phyloP scores from a whole-genome alignment of 2,113 vertebrate species.

The Acinonyx jubatus region DNA sequence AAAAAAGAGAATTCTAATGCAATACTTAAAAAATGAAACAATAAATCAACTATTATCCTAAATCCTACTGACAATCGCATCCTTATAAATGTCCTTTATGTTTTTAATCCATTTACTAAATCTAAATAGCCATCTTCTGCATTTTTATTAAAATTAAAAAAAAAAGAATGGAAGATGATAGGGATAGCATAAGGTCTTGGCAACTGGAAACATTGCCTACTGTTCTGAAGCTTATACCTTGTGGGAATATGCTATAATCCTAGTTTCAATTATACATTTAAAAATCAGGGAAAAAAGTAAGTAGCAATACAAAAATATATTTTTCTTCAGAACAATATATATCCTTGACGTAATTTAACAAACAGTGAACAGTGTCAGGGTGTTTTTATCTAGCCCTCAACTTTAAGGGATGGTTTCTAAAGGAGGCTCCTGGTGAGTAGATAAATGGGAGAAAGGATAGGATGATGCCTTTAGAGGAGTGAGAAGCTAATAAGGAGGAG shows the following conservation, averaged over 20 bases:
- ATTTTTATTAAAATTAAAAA: constrained; percentile 28
- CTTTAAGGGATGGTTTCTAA: neutral
- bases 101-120: constrained; percentile 28
- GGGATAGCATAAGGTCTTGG: constrained; percentile 26
- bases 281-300: constrained; percentile 62
- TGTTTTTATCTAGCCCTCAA: constrained; percentile 42
- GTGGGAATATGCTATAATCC: neutral
- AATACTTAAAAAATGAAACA: constrained; percentile 62
- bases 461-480: neutral
- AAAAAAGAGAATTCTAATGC: constrained; percentile 72
- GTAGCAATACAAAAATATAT: constrained; percentile 27
- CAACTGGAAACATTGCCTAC: constrained; percentile 18
- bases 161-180: neutral
- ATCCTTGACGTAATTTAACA: constrained; percentile 53
- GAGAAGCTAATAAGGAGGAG: neutral
- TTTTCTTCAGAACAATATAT: constrained; percentile 64
- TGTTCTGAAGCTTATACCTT: constrained; percentile 45
- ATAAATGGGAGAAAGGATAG: neutral
- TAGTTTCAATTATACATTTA: constrained; percentile 58
- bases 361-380: neutral
- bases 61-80: constrained; percentile 47
- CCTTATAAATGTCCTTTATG: constrained; percentile 22
- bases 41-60: constrained; percentile 69
- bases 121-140: constrained; percentile 64
- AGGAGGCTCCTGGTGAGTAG: neutral